Conservation (phyloP, 2,888 invertebrate species). For the Philereme vetulata region DNA sequence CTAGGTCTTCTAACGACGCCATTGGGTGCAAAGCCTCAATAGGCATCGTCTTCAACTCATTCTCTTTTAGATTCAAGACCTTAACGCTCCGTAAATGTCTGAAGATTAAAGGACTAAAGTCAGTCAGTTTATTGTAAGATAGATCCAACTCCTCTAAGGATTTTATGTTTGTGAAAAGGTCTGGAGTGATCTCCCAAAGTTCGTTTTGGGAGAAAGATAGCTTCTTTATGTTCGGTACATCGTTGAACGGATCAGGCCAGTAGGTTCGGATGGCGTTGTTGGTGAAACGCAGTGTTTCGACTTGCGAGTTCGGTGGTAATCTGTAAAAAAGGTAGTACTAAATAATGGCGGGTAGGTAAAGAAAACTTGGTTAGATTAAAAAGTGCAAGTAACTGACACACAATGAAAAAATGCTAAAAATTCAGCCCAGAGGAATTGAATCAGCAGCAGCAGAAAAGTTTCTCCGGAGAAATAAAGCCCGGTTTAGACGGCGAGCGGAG, state of each 20-base stretch:
- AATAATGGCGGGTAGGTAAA: no score
- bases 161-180: constrained; percentile 72
- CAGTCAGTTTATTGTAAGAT: constrained; percentile 76
- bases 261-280: constrained; percentile 73
- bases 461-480: no score
- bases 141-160: constrained; percentile 77
- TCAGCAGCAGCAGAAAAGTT: no score
- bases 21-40: constrained; percentile 66
- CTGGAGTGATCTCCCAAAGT: constrained; percentile 69
- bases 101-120: constrained; percentile 70
- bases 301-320: constrained; percentile 69
- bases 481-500: no score
- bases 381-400: no score
- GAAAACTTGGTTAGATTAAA: no score
- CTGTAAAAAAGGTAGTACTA: constrained; percentile 45
- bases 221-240: constrained; percentile 64
- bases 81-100: constrained; percentile 59
- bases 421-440: no score
- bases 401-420: no score
- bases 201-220: constrained; percentile 80
- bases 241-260: constrained; percentile 75
- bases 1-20: constrained; percentile 67
- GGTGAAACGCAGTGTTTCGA: constrained; percentile 68
- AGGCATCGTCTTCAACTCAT: constrained; percentile 69
- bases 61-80: constrained; percentile 76